Evolutionary conservation across 2,888 invertebrate species (phyloP).

Genomic region (Operophtera brumata): DNA sequence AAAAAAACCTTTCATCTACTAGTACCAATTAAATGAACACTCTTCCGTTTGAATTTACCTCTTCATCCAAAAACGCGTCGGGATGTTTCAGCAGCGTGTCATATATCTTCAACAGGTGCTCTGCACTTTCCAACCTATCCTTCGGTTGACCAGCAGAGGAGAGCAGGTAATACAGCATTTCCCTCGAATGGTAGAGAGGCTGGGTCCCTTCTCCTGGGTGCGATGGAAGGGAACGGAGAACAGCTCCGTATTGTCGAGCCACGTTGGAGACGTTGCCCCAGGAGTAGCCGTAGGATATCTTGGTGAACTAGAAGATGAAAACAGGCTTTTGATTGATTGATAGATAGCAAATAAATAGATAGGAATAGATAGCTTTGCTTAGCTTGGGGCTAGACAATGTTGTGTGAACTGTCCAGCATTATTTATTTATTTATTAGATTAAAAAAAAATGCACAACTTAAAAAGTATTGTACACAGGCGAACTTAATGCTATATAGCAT

Average conservation of each 20-base stretch:
- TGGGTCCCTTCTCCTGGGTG: constrained; percentile 85
- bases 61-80: constrained; percentile 85
- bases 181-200: constrained; percentile 79
- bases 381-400: too few species aligned
- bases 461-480: too few species aligned
- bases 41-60: constrained; percentile 70
- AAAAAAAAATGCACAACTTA: too few species aligned
- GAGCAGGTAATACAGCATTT: constrained; percentile 79
- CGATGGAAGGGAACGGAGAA: constrained; percentile 72
- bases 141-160: constrained; percentile 58
- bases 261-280: constrained; percentile 80
- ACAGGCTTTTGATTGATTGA: background rate
- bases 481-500: too few species aligned
- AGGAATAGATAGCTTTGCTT: too few species aligned
- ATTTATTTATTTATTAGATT: too few species aligned
- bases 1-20: too few species aligned
- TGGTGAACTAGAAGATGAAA: constrained; percentile 55
- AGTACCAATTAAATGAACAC: too few species aligned
- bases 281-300: constrained; percentile 82
- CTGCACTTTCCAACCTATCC: constrained; percentile 79
- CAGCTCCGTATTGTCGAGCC: constrained; percentile 77
- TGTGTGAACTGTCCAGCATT: too few species aligned
- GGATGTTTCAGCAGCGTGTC: constrained; percentile 69
- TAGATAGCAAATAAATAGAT: too few species aligned
- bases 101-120: constrained; percentile 82